Evolutionary conservation across 2,113 vertebrate species (phyloP).

Genomic region (Sceloporus tristichus): DNA sequence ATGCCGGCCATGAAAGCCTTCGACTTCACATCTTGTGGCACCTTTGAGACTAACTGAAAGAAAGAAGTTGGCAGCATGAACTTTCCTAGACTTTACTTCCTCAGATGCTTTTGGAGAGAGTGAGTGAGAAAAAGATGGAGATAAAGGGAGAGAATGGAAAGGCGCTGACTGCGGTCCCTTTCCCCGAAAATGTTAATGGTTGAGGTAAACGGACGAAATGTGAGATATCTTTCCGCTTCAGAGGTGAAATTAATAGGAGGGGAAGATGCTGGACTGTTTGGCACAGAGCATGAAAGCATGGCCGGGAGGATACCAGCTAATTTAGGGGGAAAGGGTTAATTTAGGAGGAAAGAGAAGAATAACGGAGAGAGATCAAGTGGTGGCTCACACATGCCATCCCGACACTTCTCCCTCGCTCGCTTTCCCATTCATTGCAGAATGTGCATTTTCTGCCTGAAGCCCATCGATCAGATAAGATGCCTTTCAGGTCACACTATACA

Average conservation of each 20-base stretch:
- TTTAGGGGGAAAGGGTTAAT: background rate
- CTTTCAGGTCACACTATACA: constrained; percentile 2
- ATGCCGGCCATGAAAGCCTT: no score
- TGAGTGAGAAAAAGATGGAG: background rate
- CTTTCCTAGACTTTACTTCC: no score
- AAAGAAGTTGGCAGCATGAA: no score
- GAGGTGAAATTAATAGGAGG: no score
- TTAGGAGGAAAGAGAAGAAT: background rate
- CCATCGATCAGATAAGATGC: background rate
- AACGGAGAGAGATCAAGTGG: background rate
- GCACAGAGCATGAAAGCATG: background rate
- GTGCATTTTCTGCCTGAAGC: background rate
- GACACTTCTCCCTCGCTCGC: background rate
- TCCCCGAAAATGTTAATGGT: background rate
- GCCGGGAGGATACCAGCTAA: no score
- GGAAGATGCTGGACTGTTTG: background rate
- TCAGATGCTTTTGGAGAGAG: no score
- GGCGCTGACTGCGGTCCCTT: background rate
- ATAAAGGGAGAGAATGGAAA: background rate
- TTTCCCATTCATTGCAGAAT: background rate
- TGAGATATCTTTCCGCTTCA: background rate
- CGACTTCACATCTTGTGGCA: no score
- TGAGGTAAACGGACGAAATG: no score
- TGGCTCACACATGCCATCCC: background rate
- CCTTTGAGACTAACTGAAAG: no score